Evolutionary conservation across 2,888 invertebrate species (phyloP), one percentile per base, ranked within the genome.

Genomic region (Hyppa rectilinea): DNA sequence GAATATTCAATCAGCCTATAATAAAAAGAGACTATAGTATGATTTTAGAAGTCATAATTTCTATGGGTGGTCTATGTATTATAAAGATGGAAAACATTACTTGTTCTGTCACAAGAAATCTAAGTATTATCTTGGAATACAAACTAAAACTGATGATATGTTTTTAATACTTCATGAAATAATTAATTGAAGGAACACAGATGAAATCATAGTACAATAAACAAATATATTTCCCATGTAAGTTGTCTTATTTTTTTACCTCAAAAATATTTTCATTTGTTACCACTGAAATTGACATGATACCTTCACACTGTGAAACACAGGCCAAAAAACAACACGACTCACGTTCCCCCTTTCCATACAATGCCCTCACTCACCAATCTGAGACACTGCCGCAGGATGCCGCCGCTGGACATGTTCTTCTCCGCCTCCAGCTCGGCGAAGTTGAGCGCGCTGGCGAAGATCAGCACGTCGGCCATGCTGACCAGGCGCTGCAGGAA

Each of bases 351-450:
- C 29, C 10, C 0, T 2, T 2, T 0, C 9, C 14, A 14, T 1
- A 6, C 14, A 0, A 0, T 23, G 7, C 12, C 14, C 9, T 14
- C 43, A 94, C 97, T 96, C 92, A 98, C 98, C 96, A 99, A 96
- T 92, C 99, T 96, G 73, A 99, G 96, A 92, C 99, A 99, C 95
- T 99, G 99, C 70, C 99, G 96, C 67, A 99, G 96, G 85, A 99
- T 99, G 58, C 99, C 99, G n/a, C 99, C 99, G 87, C 98, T 98
- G 60, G 99, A 99, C 99, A 99, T 99, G 92, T 99, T 99, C 96
- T 99, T 99, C 96, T 99, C 99, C 0, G 99, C 99, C 94, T 99
- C 99, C 55, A 99, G 96, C 93, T 99, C 99, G 36, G 98, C 98
- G 90, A 99, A 99, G 96, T 99, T 99, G 71, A 99, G 96, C 3